Evolutionary conservation across 2,113 vertebrate genomes (phyloP), one percentile per base, ranked within the genome.

Genomic region (Morone saxatilis): DNA sequence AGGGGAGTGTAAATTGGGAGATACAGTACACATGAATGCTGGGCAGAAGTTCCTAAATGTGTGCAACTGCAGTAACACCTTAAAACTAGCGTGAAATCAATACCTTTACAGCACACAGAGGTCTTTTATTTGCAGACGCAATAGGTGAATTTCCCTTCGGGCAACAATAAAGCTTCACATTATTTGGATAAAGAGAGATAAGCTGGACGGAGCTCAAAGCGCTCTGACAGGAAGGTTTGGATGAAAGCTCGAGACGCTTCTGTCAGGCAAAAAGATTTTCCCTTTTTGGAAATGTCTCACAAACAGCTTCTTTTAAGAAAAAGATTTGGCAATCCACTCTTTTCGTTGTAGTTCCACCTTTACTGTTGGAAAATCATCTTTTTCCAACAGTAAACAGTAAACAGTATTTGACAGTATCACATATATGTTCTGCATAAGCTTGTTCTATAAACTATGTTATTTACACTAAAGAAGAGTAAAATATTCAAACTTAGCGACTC

Each of bases 71-170:
- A 62, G 54, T 19, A 72, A 51, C 14, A 53, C 53, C n/a, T 2
- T 31, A 2, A 78, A 56, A 77, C 19, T 57, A 43, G 63, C 31
- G 1, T 31, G 54, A 54, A 82, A 77, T 54, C 67, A 43, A 78
- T 71, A 70, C 31, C 11, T 61, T 16, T 56, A 70, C 12, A 7
- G 76, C 2, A 0, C 9, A 43, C 0, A 1, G 10, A 77, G 9
- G 31, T 31, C 36, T 71, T 57, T 36, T 76, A 79, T 82, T 48
- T 65, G 17, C n/a, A n/a, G 71, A 25, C 40, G n/a, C 36, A n/a
- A 31, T 0, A 25, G 22, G 6, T 1, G 10, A 17, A 54, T 61
- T 77, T 59, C 63, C 68, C 22, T 6, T 14, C 5, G 25, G 70
- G 66, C 17, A 14, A 51, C 85, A 69, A 45, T n/a, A 13, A 59